A percentile compares a stretch with the other conserved stretches of the same genome.
phyloP scores from a whole-genome alignment of 1,140 invertebrate species.

The Lordiphosa clarofinis region DNA sequence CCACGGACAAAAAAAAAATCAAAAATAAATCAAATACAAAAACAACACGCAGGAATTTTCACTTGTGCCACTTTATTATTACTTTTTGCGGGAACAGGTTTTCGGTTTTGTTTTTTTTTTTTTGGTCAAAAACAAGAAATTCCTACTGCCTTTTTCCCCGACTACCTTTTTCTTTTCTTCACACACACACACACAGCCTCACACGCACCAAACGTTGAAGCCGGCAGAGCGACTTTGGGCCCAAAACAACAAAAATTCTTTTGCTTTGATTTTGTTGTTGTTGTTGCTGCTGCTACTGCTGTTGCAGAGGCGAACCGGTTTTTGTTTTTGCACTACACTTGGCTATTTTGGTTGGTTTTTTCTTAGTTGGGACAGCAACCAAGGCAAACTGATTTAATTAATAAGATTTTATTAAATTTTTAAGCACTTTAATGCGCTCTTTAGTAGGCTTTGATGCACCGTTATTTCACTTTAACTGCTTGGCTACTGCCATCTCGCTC shows the following conservation, averaged over 20 bases:
- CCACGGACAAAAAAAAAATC: conserved; percentile 47
- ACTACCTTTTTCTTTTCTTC: conserved; percentile 45
- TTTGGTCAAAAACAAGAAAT: conserved; percentile 50
- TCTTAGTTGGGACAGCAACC: too few relatives aligned
- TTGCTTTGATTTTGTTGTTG: conserved; percentile 47
- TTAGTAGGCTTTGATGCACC: too few relatives aligned
- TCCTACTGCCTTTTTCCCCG: conserved; percentile 52
- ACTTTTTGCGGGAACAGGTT: conserved; percentile 28
- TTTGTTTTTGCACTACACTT: conserved; percentile 74
- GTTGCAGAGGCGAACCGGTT: conserved; percentile 67
- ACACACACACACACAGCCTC: conserved; percentile 36
- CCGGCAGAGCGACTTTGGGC: conserved; percentile 31
- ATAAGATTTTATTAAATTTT: too few relatives aligned
- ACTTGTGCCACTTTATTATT: conserved; percentile 68
- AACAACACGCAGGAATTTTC: conserved; percentile 64
- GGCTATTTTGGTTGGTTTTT: conserved; percentile 9
- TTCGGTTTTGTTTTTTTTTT: conserved; percentile 12
- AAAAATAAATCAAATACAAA: conserved; percentile 45
- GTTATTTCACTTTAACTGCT: too few relatives aligned
- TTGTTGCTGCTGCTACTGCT: conserved; percentile 19
- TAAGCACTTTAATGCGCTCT: too few relatives aligned
- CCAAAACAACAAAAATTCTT: conserved; percentile 71
- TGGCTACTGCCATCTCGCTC: too few relatives aligned
- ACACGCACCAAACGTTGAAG: conserved; percentile 26
- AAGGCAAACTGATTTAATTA: too few relatives aligned